Evolutionary conservation across 2,113 vertebrate genomes (phyloP).

Genomic region (Nesogale talazaci): DNA sequence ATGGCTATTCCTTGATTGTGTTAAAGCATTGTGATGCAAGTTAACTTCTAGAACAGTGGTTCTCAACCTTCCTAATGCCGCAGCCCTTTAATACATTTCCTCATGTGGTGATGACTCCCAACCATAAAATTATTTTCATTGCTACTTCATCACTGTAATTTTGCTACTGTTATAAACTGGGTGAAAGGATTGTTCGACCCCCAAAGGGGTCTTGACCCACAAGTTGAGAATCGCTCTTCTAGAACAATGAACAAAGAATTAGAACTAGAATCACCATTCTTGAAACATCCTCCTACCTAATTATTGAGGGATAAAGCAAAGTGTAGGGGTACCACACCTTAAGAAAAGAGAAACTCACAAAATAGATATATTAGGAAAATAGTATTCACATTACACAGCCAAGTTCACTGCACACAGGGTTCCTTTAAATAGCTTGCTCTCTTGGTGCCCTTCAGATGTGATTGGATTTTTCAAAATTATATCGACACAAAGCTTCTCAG

Average conservation of each 20-base stretch:
- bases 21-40: neutral
- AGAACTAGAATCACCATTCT: constrained; percentile 20
- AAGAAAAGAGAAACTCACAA: constrained; percentile 40
- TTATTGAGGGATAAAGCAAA: neutral
- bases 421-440: constrained; percentile 63
- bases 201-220: too few relatives aligned
- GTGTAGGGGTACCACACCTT: neutral
- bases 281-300: neutral
- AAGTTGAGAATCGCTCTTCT: too few relatives aligned
- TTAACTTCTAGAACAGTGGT: constrained; percentile 17
- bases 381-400: constrained; percentile 8
- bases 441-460: constrained; percentile 62
- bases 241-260: constrained; percentile 48
- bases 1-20: neutral
- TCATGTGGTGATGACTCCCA: too few relatives aligned
- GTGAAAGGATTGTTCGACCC: too few relatives aligned
- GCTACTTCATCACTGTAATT: too few relatives aligned
- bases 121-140: too few relatives aligned
- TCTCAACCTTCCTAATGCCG: too few relatives aligned
- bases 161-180: too few relatives aligned
- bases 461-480: constrained; percentile 68
- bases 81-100: too few relatives aligned
- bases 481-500: constrained; percentile 59
- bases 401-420: neutral
- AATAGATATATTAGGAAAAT: neutral